Conservation (phyloP, 2,113 vertebrate species). For the Lucifuga dentata region DNA sequence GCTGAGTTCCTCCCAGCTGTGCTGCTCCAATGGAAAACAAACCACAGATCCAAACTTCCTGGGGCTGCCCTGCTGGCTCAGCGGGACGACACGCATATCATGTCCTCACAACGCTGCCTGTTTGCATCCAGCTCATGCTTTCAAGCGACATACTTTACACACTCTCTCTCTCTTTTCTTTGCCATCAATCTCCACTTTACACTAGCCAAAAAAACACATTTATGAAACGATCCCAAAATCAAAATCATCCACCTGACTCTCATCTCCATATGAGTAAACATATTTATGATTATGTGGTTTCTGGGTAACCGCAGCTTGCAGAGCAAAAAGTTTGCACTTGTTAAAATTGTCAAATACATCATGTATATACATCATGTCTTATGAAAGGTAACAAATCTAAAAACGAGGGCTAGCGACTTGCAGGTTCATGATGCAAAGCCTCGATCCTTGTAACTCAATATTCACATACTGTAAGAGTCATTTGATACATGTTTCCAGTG, state of each 20-base stretch:
- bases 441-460: no score
- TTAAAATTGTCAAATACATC: no score
- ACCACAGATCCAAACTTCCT: constrained; percentile 53
- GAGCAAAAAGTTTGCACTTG: no score
- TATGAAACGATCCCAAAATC: neutral
- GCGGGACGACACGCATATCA: neutral
- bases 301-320: no score
- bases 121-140: constrained; percentile 36
- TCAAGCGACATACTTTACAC: constrained; percentile 23
- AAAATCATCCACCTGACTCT: neutral
- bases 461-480: no score
- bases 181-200: constrained; percentile 7
- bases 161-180: constrained; percentile 9
- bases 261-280: no score
- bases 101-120: neutral
- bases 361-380: no score
- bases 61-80: constrained; percentile 7
- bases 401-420: no score
- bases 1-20: constrained; percentile 32
- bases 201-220: neutral
- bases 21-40: constrained; percentile 46
- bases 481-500: no score
- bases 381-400: no score
- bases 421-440: no score
- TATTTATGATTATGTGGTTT: no score